Percentiles rank a stretch among this genome's conserved stretches.
Evolutionary conservation across 1,140 invertebrate species (phyloP).

Genomic region (Musca vetustissima): DNA sequence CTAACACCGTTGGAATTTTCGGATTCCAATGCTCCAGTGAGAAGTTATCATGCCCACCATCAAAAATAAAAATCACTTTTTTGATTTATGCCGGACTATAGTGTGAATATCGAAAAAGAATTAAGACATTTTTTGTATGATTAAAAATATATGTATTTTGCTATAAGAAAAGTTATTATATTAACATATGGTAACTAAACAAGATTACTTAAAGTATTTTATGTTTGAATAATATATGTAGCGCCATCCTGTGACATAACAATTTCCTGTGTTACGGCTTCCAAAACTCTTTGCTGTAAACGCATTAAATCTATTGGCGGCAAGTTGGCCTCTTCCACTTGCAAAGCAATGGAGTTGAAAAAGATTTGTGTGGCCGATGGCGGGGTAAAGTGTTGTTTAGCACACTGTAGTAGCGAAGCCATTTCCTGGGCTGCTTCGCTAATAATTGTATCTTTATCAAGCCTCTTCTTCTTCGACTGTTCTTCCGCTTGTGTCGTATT

Average conservation of each 20-base stretch:
- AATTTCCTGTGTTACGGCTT: slow-evolving; percentile 1
- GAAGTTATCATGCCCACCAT: no score
- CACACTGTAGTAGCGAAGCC: not conserved
- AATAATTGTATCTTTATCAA: slow-evolving; percentile 5
- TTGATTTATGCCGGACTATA: no score
- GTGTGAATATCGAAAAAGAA: no score
- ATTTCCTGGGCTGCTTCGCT: slow-evolving; percentile 1
- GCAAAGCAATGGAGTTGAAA: not conserved
- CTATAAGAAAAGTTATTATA: no score
- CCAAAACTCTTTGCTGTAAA: slow-evolving; percentile 13
- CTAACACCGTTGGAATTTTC: no score
- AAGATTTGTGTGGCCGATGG: slow-evolving; percentile 11
- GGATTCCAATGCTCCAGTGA: no score
- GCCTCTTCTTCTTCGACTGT: not conserved
- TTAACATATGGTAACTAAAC: no score
- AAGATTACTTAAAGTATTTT: not conserved
- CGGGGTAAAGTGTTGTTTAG: slow-evolving; percentile 6
- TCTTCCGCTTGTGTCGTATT: not conserved
- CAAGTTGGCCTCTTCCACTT: slow-evolving; percentile 14
- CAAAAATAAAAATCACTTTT: no score
- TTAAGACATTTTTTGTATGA: no score
- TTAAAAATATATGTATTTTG: no score
- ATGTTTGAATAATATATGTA: not conserved
- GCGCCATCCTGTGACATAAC: not conserved
- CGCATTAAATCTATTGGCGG: slow-evolving; percentile 5